Conservation (phyloP, 1,140 invertebrate species). For the Campoletis sonorensis region DNA sequence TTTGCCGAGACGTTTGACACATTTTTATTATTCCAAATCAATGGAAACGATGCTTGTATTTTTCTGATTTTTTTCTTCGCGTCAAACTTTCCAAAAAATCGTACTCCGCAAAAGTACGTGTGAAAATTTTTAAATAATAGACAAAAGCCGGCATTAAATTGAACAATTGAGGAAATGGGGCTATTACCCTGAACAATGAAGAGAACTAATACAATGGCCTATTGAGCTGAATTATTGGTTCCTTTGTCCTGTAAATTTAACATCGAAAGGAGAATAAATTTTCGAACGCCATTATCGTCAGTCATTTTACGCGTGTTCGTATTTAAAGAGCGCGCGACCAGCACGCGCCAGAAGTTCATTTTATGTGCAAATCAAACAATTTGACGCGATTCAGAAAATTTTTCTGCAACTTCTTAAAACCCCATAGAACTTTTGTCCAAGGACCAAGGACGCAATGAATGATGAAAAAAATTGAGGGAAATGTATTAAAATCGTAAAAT, state of each 20-base stretch:
- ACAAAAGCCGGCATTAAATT: too few species aligned
- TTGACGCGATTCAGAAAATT: not conserved
- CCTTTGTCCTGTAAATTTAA: slow-evolving; percentile 68
- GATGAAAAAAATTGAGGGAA: too few species aligned
- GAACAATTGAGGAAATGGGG: too few species aligned
- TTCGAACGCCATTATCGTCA: slow-evolving; percentile 51
- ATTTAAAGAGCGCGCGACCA: slow-evolving; percentile 57
- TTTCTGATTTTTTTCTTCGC: not conserved
- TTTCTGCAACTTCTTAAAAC: too few species aligned
- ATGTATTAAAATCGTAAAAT: too few species aligned
- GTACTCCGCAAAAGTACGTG: too few species aligned
- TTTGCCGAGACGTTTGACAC: too few species aligned
- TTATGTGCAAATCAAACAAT: slow-evolving; percentile 18
- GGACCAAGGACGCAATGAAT: too few species aligned
- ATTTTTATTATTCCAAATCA: too few species aligned
- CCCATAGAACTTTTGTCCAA: too few species aligned
- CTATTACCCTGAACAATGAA: not conserved
- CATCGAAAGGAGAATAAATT: slow-evolving; percentile 65
- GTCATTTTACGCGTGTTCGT: not conserved
- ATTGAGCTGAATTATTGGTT: slow-evolving; percentile 71
- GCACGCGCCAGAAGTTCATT: slow-evolving; percentile 35
- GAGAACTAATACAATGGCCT: not conserved
- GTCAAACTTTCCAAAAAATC: too few species aligned
- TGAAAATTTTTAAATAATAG: too few species aligned
- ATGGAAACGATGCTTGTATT: not conserved